Evolutionary conservation across 2,888 invertebrate species (phyloP), one percentile per base, ranked within the genome.

Genomic region (Gonocerus acuteangulatus): DNA sequence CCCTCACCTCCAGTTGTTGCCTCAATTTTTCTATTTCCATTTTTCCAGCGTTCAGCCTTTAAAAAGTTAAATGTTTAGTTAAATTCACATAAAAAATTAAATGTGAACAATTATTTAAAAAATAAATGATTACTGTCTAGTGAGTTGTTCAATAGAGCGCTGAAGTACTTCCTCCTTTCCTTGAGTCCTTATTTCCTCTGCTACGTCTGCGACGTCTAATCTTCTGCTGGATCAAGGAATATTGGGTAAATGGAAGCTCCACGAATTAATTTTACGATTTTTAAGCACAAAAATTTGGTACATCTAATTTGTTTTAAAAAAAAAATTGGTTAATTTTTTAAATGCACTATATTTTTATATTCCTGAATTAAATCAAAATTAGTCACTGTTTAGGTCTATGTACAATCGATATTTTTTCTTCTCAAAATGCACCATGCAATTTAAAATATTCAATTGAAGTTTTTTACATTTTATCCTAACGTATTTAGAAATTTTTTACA

Each of bases 1-100:
- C 60, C 19, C 49, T 63, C 16, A 45, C 48, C 48, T 56, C 63
- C 1, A 63, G 36, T 23, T 48, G 56, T 19, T 48, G 60, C 45
- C 60, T 60, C 9, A 63, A 57, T 44, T 60, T 60, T 16, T 52
- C 60, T 4, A 63, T 60, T 63, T 63, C 63, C 52, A 60, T 60
- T 60, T 63, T 63, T 16, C 60, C 63, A n/a, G 60, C 63, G 42
- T 63, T 60, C 11, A 60, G 48, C 19, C 63, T 63, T 39, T 27
- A 56, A 52, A 60, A 15, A 2, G 1, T 56, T 7, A 49, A 21
- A 19, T 36, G n/a, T 15, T 9, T 39, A 9, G 4, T 39, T 9
- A 9, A 39, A n/a, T n/a, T 39, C 4, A 11, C n/a, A 32, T 32
- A 9, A n/a, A 39, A 9, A 39, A 39, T 39, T 39, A 39, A n/a